Base-by-base conservation (phyloP, 2,797 vertebrate genomes). In the Catamblyrhynchus diadema region DNA sequence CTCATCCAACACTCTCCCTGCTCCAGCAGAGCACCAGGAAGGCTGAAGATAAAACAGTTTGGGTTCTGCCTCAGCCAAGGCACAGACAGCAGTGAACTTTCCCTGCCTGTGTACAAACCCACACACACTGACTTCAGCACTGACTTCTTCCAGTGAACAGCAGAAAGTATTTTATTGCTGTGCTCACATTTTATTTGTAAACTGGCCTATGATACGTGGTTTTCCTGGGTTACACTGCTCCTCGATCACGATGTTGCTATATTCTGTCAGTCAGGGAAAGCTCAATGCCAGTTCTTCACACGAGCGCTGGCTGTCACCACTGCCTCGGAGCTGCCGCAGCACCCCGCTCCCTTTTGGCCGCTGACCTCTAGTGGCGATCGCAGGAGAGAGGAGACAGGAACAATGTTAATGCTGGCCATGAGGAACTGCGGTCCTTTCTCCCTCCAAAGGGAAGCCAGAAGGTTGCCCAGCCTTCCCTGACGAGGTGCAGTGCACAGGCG, bases 331-430 rank as follows among this genome's bases (percentile, higher is more conserved):
- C 24, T 6, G 71, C 45, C 1, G 6, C 72, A 27, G 47, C 37
- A 10, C 23, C 16, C 0, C 1, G 33, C 53, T 94, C 42, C 70
- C 64, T 73, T 66, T 45, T 1, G 41, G 67, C 39, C 71, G 60
- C 15, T 87, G 96, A 90, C 95, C 90, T 92, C 94, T 93, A 95
- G 90, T 23, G 94, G 94, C 4, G 37, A 91, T 45, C 9, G 19
- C 14, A 6, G 1, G 24, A 39, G 2, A 56, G 30, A 17, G 14
- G 30, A 28, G 23, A 18, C 10, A 23, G 9, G 4, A 59, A 23
- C 44, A 13, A 2, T 0, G 18, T 0, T 12, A 9, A 3, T 0
- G 18, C 0, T 6, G 28, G 10, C 37, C 61, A 2, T 0, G 14
- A 66, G n/a, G 27, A 66, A 3, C n/a, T 4, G 45, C 0, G n/a